Evolutionary conservation across 2,797 vertebrate genomes (phyloP), one percentile per base, ranked within the genome.

Genomic region (Spatula versicolor): DNA sequence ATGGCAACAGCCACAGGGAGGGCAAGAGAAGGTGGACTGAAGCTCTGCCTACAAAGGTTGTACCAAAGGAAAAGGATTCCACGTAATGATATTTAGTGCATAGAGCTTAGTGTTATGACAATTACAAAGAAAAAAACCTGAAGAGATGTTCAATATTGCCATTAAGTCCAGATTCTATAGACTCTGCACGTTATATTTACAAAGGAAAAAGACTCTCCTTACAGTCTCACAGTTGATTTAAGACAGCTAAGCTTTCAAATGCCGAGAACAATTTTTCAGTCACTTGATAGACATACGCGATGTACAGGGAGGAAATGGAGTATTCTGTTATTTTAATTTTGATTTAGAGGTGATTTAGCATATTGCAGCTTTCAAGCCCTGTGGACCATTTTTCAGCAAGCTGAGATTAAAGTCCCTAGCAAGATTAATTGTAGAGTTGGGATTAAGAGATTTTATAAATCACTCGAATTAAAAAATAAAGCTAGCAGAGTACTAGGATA

Each of bases 391-490:
- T 94, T 96, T 96, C 87, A 86, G 81, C 81, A 77, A 95, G 18
- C 5, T 96, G 88, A 94, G 76, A 97, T 95, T 96, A 88, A 85
- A 93, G 84, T 66, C 67, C 74, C 88, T 56, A 94, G 87, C 83
- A 95, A 92, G 60, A 97, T 74, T 93, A 97, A 97, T 78, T 96
- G 82, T 26, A 91, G 56, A 91, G 56, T 71, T 91, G 75, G 74
- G 77, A 93, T 95, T 97, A 96, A 95, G 90, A 92, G 83, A 97
- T 96, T 95, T 94, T 92, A 95, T 74, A 96, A 95, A 96, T 93
- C 69, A 87, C 90, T 95, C 68, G 92, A 90, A 93, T 89, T 92
- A 39, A 95, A 96, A 96, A 96, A 94, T 26, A 96, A 90, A 95
- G 81, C 69, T 73, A 67, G 73, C 15, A 91, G 68, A 93, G 69